phyloP scores from a whole-genome alignment of 2,888 invertebrate genomes.

The Ophion ellenae region DNA sequence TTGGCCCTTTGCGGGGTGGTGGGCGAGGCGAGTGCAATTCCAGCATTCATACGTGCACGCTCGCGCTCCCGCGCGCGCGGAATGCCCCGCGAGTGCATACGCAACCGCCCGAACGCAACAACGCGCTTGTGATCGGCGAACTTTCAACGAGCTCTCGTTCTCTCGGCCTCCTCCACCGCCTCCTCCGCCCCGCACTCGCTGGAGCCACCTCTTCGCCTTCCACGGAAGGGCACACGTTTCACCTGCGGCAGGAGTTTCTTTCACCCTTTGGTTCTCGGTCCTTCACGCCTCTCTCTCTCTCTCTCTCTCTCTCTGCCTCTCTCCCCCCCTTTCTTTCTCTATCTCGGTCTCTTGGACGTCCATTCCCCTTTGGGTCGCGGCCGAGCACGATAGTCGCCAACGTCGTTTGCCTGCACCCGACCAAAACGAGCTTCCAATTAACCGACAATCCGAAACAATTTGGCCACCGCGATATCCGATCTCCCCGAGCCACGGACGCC shows the following conservation, averaged over 20 bases:
- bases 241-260: conserved; percentile 35
- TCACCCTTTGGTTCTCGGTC: conserved; percentile 13
- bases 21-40: conserved; percentile 75
- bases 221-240: conserved; percentile 44
- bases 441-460: conserved; percentile 82
- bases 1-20: conserved; percentile 75
- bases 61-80: conserved; percentile 1
- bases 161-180: conserved; percentile 32
- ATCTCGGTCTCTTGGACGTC: conserved; percentile 33
- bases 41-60: conserved; percentile 32
- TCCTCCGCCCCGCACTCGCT: conserved; percentile 29
- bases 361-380: conserved; percentile 7
- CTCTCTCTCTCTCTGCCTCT: neutral
- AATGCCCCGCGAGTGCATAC: conserved; percentile 45
- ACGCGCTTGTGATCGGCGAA: conserved; percentile 34
- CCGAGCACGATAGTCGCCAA: conserved; percentile 40
- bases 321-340: neutral
- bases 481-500: conserved; percentile 70
- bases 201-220: conserved; percentile 26
- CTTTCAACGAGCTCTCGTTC: conserved; percentile 54
- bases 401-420: conserved; percentile 61
- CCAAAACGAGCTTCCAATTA: conserved; percentile 81
- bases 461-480: conserved; percentile 79
- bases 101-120: conserved; percentile 28
- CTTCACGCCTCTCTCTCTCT: neutral